Conservation (phyloP, 2,888 invertebrate genomes). For the Nephrotoma flavescens region DNA sequence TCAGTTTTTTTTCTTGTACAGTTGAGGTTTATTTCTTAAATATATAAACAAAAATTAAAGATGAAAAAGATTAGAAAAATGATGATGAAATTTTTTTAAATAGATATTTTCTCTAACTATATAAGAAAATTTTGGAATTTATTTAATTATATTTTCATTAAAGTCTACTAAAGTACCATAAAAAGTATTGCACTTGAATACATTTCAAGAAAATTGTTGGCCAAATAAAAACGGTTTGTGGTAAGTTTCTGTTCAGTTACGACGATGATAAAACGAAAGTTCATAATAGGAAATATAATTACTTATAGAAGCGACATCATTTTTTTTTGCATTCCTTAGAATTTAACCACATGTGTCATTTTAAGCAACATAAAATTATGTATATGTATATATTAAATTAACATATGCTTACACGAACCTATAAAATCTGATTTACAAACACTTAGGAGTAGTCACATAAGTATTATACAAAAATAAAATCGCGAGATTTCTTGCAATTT, state of each 20-base stretch:
- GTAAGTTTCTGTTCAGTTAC: background rate
- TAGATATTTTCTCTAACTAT: background rate
- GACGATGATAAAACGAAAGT: background rate
- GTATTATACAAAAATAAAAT: background rate
- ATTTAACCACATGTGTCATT: background rate
- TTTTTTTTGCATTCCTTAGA: background rate
- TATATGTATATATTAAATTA: background rate
- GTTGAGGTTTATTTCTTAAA: background rate
- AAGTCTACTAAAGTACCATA: background rate
- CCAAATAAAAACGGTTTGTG: background rate
- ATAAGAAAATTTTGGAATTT: background rate
- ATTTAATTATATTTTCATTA: background rate
- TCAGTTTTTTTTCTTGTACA: background rate
- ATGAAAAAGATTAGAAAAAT: background rate
- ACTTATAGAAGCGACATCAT: background rate
- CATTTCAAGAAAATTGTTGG: background rate
- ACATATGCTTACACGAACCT: background rate
- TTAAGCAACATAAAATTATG: background rate
- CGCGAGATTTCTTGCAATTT: background rate
- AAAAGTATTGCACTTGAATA: background rate
- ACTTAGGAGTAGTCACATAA: background rate
- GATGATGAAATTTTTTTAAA: background rate
- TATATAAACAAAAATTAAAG: background rate
- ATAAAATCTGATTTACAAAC: background rate
- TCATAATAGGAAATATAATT: background rate